These are phyloP conservation scores for Crotalus tigris DNA, from an alignment of 2,113 vertebrate species.

Conservation along the genomic window DNA sequence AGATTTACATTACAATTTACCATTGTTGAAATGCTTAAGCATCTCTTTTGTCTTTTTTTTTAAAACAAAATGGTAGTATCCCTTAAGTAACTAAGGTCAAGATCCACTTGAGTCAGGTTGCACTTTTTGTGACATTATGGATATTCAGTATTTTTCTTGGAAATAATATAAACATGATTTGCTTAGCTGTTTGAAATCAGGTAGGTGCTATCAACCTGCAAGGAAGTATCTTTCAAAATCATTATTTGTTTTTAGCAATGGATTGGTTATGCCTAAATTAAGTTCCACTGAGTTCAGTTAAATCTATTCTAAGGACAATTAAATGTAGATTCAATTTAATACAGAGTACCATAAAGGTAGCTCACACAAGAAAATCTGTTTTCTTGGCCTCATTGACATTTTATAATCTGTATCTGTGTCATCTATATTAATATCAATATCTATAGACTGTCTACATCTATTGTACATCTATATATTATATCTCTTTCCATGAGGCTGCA, in stretches of 20 bases:
- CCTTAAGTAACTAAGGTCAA: neutral
- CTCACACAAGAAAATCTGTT: neutral
- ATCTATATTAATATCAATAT: neutral
- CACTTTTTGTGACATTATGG: neutral
- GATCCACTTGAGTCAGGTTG: neutral
- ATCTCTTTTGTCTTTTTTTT: neutral
- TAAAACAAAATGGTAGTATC: neutral
- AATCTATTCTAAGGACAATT: neutral
- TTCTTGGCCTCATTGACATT: slow-evolving; percentile 32
- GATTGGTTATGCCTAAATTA: neutral
- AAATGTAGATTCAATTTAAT: neutral
- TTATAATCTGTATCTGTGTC: slow-evolving; percentile 27
- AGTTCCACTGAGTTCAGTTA: neutral
- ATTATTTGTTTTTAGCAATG: neutral
- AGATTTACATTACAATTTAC: neutral
- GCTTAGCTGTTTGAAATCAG: neutral
- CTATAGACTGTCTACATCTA: no score
- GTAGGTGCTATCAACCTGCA: neutral
- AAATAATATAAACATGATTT: neutral
- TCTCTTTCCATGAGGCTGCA: slow-evolving; percentile 27
- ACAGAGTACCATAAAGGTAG: neutral
- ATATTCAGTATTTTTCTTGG: neutral
- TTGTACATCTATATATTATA: no score
- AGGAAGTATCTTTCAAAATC: neutral
- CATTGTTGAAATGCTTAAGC: neutral